A percentile compares a stretch with the other conserved stretches of the same genome.
Evolutionary conservation across 2,888 invertebrate species (phyloP).

Genomic region (Sepiola atlantica): DNA sequence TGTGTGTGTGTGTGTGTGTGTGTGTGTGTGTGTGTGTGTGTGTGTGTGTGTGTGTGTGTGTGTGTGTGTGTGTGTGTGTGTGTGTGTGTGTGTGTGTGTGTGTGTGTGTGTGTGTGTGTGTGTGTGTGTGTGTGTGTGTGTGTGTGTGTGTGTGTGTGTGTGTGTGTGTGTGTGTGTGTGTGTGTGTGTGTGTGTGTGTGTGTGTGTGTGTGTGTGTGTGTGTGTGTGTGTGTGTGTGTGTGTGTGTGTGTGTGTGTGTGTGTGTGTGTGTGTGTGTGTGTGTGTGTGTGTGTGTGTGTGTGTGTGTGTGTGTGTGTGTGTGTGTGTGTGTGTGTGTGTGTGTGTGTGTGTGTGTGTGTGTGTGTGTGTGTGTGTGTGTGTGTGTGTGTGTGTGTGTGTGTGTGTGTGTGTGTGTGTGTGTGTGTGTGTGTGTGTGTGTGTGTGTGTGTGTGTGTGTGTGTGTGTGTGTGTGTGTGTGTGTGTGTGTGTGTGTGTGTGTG

Average conservation of each 20-base stretch:
- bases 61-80: background rate
- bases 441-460: background rate
- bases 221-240: background rate
- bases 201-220: background rate
- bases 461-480: background rate
- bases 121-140: background rate
- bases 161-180: background rate
- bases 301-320: background rate
- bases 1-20: background rate
- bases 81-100: background rate
- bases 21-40: background rate
- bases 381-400: background rate
- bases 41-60: background rate
- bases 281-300: background rate
- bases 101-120: background rate
- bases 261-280: background rate
- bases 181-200: background rate
- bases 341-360: background rate
- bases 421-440: background rate
- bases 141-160: background rate
- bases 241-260: background rate
- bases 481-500: background rate
- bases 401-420: background rate
- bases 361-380: background rate
- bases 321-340: background rate